Conservation (phyloP, 2,888 invertebrate species). For the Teleiodes luculella region DNA sequence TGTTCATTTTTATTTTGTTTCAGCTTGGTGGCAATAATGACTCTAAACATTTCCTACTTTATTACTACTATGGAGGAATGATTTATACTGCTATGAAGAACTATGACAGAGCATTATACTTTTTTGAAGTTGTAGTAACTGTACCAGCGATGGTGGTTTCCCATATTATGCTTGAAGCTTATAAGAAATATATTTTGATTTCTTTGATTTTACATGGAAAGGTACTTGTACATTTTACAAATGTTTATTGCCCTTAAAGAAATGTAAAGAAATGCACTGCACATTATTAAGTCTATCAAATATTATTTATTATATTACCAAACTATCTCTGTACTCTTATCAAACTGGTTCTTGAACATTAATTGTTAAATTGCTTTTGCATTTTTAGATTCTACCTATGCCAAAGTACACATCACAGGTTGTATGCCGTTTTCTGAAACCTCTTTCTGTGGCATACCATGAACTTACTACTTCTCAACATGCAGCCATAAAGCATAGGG, state of each 20-base stretch:
- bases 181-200: slow-evolving; percentile 96
- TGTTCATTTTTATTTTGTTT: background rate
- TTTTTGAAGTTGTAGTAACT: slow-evolving; percentile 96
- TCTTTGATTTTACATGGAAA: slow-evolving; percentile 95
- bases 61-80: slow-evolving; percentile 99
- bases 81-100: slow-evolving; percentile 96
- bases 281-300: too few relatives aligned
- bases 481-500: slow-evolving; percentile 88
- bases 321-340: too few relatives aligned
- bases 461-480: slow-evolving; percentile 91
- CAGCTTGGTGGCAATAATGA: slow-evolving; percentile 87
- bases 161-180: slow-evolving; percentile 98
- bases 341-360: background rate
- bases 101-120: slow-evolving; percentile 94
- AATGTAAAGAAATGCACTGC: too few relatives aligned
- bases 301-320: too few relatives aligned
- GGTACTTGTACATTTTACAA: slow-evolving; percentile 74
- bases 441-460: slow-evolving; percentile 91
- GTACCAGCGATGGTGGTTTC: slow-evolving; percentile 97
- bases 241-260: too few relatives aligned
- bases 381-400: slow-evolving; percentile 77
- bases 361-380: background rate
- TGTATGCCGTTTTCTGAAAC: slow-evolving; percentile 90
- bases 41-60: slow-evolving; percentile 93
- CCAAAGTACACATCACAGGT: slow-evolving; percentile 96